phyloP scores from a whole-genome alignment of 1,140 invertebrate species.

The Drosophila repletoides region DNA sequence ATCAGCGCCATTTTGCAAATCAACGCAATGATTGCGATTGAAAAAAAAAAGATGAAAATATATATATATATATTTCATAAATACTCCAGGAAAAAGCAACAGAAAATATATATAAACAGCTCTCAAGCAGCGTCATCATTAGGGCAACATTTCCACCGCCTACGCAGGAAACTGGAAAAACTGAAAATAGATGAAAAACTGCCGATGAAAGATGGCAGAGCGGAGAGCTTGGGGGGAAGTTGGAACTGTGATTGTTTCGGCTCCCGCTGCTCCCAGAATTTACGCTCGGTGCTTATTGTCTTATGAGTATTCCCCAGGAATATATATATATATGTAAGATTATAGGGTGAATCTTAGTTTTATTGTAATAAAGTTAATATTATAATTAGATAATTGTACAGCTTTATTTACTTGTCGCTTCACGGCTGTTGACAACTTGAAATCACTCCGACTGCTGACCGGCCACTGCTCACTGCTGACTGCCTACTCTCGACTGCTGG shows the following conservation, averaged over 20 bases:
- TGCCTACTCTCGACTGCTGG: too few species aligned
- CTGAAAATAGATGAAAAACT: neutral
- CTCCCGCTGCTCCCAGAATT: constrained; percentile 56
- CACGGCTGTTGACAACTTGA: too few species aligned
- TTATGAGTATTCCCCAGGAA: constrained; percentile 55
- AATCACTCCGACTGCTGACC: too few species aligned
- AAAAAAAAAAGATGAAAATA: constrained; percentile 2
- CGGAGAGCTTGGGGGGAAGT: constrained; percentile 1
- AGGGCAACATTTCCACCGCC: constrained; percentile 66
- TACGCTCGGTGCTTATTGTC: constrained; percentile 63
- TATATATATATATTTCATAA: constrained; percentile 76
- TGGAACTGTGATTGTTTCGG: constrained; percentile 46
- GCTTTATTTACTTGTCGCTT: too few species aligned
- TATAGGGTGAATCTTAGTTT: too few species aligned
- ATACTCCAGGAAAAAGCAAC: constrained; percentile 57
- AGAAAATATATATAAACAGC: constrained; percentile 33
- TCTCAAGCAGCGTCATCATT: constrained; percentile 67
- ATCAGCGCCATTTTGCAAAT: constrained; percentile 79
- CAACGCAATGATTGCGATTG: constrained; percentile 74
- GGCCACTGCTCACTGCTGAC: too few species aligned
- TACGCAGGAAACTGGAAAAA: constrained; percentile 38
- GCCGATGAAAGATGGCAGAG: neutral
- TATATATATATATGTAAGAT: too few species aligned
- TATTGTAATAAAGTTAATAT: too few species aligned
- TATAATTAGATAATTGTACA: too few species aligned